Percentiles rank a stretch among this genome's conserved stretches.
phyloP scores from a whole-genome alignment of 2,888 invertebrate genomes.

The Harpalus rufipes region DNA sequence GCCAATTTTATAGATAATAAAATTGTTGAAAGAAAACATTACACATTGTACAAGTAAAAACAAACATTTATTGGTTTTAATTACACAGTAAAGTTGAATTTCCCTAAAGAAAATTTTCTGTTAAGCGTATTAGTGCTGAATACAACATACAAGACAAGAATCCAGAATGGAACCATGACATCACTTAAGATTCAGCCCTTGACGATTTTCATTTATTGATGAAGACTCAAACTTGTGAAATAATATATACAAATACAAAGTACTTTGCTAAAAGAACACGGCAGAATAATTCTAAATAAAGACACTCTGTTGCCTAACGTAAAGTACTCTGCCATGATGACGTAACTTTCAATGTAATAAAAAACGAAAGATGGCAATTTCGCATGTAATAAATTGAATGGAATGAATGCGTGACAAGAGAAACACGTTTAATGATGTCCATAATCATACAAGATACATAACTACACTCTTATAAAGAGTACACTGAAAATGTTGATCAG shows the following conservation, averaged over 20 bases:
- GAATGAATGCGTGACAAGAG: slow-evolving; percentile 55
- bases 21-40: slow-evolving; percentile 10
- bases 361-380: slow-evolving; percentile 5
- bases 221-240: neutral
- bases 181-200: slow-evolving; percentile 24
- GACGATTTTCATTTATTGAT: neutral
- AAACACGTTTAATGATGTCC: slow-evolving; percentile 66
- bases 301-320: too few species aligned
- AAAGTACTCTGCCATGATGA: neutral
- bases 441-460: slow-evolving; percentile 67
- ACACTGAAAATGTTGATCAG: slow-evolving; percentile 69
- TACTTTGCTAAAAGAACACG: neutral
- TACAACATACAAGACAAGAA: slow-evolving; percentile 60
- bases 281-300: too few species aligned
- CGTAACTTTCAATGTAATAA: neutral
- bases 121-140: slow-evolving; percentile 67
- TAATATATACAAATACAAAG: neutral
- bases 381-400: slow-evolving; percentile 4
- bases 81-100: slow-evolving; percentile 64
- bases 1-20: neutral
- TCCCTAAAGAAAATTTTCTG: slow-evolving; percentile 63
- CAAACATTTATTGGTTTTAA: slow-evolving; percentile 63
- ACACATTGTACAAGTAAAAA: slow-evolving; percentile 59
- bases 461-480: slow-evolving; percentile 72
- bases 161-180: slow-evolving; percentile 46